Evolutionary conservation across 2,888 invertebrate species (phyloP).

Genomic region (Anoncus sp.): DNA sequence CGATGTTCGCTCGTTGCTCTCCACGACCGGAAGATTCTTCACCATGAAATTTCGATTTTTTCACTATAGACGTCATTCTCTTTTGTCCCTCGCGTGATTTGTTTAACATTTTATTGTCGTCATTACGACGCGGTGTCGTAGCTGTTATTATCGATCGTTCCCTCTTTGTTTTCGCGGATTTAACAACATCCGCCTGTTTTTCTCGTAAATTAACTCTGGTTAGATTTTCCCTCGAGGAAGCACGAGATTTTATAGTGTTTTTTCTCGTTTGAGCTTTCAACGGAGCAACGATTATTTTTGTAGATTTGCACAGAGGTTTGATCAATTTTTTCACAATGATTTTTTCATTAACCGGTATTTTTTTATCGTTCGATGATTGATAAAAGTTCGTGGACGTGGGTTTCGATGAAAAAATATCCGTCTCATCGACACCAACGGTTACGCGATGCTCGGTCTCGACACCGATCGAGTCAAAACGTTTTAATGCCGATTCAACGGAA

Average conservation of each 20-base stretch:
- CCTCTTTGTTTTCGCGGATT: conserved; percentile 21
- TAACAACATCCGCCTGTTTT: neutral
- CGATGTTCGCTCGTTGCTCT: conserved; percentile 37
- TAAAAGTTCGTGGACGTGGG: conserved; percentile 1
- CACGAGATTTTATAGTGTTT: conserved; percentile 23
- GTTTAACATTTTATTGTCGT: conserved; percentile 44
- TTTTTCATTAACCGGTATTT: conserved; percentile 9
- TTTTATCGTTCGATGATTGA: conserved; percentile 3
- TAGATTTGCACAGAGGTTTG: conserved; percentile 27
- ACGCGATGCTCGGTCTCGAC: conserved; percentile 63
- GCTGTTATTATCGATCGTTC: conserved; percentile 42
- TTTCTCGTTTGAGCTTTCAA: conserved; percentile 20
- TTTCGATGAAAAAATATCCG: conserved; percentile 18
- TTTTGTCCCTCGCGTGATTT: conserved; percentile 41
- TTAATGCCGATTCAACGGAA: conserved; percentile 76
- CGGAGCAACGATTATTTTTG: conserved; percentile 15
- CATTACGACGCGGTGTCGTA: conserved; percentile 38
- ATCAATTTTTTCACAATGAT: conserved; percentile 43
- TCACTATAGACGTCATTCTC: conserved; percentile 35
- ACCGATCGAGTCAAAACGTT: conserved; percentile 73
- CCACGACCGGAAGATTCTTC: conserved; percentile 49
- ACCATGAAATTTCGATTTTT: conserved; percentile 49
- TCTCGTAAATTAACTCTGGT: neutral
- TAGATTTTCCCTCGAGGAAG: conserved; percentile 35
- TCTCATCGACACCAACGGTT: conserved; percentile 57